Evolutionary conservation across 2,888 invertebrate species (phyloP), one percentile per base, ranked within the genome.

Genomic region (Hyalella azteca): DNA sequence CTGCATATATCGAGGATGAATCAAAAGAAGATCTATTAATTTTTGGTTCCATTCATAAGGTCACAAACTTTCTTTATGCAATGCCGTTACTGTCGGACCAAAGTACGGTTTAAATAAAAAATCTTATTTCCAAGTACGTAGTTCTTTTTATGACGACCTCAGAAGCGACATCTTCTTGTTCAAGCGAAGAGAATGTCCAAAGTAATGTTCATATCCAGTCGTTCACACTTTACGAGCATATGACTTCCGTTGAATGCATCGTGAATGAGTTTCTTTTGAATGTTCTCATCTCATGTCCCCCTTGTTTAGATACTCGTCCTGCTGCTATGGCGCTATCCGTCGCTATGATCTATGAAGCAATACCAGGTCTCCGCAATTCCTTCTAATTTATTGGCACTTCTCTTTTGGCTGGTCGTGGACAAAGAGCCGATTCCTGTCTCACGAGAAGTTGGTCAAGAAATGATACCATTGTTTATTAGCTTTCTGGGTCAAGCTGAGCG

Each of bases 401-500:
- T 36, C 66, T 36, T 66, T 66, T 66, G 66, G 66, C 39, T 15
- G 66, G 66, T 11, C 19, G 36, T 32, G 66, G 36, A 66, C 66
- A 66, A 66, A 66, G 66, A 66, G 66, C 36, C 66, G 39, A 66
- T 66, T 66, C 66, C 66, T 66, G 66, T 66, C 66, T 66, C 36
- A 32, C 66, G 66, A 66, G 66, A 29, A 66, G 66, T 66, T 66
- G 66, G 66, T 66, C 66, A 66, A 66, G 66, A 66, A 66, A 66
- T 66, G 66, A 66, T 66, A 66, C 66, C 36, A 66, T 66, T 66
- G 66, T 66, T 66, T 66, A 66, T 66, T 32, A 66, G 66, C 66
- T 66, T 66, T 66, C 66, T 66, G 66, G 66, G 66, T 66, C 66
- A 66, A 66, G 66, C 36, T 66, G 66, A 66, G 66, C 66, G 66